Evolutionary conservation across 2,888 invertebrate genomes (phyloP), one percentile per base, ranked within the genome.

Genomic region (Melipona bicolor): DNA sequence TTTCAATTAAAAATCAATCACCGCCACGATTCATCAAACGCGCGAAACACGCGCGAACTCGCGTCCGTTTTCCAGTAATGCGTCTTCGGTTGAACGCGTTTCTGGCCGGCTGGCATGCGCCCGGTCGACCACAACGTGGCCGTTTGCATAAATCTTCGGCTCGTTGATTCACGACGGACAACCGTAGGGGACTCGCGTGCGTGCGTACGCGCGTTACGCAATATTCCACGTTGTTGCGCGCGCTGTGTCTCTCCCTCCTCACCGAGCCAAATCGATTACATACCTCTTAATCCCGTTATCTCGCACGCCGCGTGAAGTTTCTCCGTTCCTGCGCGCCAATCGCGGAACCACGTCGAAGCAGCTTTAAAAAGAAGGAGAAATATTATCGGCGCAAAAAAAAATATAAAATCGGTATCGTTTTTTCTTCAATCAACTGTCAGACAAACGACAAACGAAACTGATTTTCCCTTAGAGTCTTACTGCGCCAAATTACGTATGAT

Each of bases 101-200:
- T 72, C 61, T 76, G 27, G 56, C 59, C 80, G 27, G 67, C n/a
- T 50, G 83, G 83, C 84, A 84, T 27, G 71, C 79, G 62, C 43
- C 84, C 24, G 50, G 54, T 50, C 21, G 54, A 52, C 70, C 75
- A 62, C 79, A 68, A 80, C 79, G 43, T 43, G n/a, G 67, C 62
- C 75, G 84, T 87, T 83, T 77, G 83, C 88, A 87, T 88, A 89
- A 89, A 90, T 88, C 87, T 78, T 54, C 67, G 56, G 68, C 67
- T 76, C 72, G 73, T 83, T 87, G 87, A 87, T 87, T 87, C 87
- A 87, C 87, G 87, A 84, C 67, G 77, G 77, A 87, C 79, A 77
- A 87, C 77, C 61, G 62, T 32, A 67, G 72, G 64, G 21, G 32
- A 81, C 73, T 83, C 73, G 69, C 77, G 79, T 77, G 80, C 83